Evolutionary conservation across 2,797 vertebrate genomes (phyloP).

Genomic region (Premnoplex brunnescens): DNA sequence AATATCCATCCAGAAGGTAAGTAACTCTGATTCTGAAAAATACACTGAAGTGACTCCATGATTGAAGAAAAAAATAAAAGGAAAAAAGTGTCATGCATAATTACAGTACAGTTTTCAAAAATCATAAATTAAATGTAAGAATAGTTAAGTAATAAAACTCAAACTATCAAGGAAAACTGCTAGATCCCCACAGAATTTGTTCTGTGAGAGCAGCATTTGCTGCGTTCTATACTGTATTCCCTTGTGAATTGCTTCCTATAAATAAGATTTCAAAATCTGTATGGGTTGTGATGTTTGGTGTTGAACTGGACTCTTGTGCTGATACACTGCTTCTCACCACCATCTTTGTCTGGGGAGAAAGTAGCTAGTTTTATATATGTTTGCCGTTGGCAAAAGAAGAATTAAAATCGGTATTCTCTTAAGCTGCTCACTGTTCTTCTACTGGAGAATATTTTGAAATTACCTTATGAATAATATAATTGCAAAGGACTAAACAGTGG

Average conservation of each 20-base stretch:
- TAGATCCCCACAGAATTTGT: not conserved
- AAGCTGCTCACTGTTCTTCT: not conserved
- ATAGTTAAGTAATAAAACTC: not conserved
- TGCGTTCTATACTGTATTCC: not conserved
- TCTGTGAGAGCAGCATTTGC: not conserved
- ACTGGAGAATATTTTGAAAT: not conserved
- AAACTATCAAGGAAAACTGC: not conserved
- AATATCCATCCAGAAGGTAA: not conserved
- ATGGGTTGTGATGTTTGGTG: not conserved
- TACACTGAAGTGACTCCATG: not conserved
- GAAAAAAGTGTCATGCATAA: not conserved
- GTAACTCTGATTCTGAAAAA: not conserved
- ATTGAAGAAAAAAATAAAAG: not conserved
- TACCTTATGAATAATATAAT: not conserved
- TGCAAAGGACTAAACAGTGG: not conserved
- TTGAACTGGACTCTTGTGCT: not conserved
- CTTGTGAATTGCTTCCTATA: not conserved
- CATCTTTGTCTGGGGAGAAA: not conserved
- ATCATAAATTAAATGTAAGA: not conserved
- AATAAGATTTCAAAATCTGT: not conserved
- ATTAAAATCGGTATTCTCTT: not conserved
- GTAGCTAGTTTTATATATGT: not conserved
- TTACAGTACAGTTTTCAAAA: not conserved
- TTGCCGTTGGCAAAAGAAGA: not conserved
- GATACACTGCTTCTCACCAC: not conserved